Conservation (phyloP, 2,888 invertebrate species). For the Tuberolachnus salignus region DNA sequence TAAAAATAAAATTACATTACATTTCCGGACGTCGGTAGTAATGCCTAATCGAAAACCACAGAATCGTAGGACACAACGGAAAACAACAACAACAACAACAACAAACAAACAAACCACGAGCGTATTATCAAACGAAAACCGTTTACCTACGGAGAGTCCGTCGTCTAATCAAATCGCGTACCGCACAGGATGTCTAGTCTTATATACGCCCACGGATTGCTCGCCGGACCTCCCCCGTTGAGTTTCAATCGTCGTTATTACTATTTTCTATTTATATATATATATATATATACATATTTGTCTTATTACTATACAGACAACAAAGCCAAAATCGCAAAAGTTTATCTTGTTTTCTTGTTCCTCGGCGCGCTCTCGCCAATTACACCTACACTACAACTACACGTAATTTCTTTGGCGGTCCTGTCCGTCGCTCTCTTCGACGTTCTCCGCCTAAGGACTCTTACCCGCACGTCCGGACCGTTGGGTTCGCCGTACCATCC, state of each 20-base stretch:
- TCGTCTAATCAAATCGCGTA: conserved; percentile 31
- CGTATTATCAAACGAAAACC: not conserved
- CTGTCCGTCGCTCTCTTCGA: no score
- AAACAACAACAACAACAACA: conserved; percentile 1
- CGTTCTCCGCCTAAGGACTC: no score
- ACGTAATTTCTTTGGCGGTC: no score
- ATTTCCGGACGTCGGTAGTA: conserved; percentile 24
- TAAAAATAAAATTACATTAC: not conserved
- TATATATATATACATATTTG: no score
- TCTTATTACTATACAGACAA: no score
- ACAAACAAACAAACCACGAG: not conserved
- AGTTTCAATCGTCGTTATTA: not conserved
- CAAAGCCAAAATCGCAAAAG: no score
- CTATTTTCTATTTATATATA: not conserved
- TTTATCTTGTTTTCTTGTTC: no score
- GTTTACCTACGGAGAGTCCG: not conserved
- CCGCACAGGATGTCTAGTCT: conserved; percentile 45
- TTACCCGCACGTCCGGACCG: no score
- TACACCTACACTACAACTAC: no score
- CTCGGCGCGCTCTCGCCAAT: no score
- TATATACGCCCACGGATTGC: conserved; percentile 13
- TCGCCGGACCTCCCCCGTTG: conserved; percentile 15
- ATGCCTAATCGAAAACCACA: conserved; percentile 45
- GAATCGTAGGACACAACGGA: conserved; percentile 9
- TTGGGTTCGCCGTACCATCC: no score